Evolutionary conservation across 2,888 invertebrate genomes (phyloP), one percentile per base, ranked within the genome.

Genomic region (Lottia gigantea): DNA sequence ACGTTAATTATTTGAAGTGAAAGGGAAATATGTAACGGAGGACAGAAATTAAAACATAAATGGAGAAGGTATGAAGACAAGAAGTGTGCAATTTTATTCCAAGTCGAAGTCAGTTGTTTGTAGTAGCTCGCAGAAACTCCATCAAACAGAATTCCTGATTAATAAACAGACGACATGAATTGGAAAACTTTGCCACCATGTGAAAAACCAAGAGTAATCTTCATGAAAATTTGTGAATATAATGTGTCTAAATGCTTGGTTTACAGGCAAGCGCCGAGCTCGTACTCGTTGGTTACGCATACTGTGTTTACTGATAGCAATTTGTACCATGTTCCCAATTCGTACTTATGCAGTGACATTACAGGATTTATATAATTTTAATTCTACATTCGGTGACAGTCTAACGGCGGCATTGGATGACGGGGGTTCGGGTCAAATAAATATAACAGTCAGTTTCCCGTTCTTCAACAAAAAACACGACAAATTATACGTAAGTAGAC

Each of bases 401-500:
- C 31, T 40, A 49, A 79, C 79, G 12, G 73, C 71, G 7, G 19
- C 16, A 4, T 55, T 68, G 7, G 80, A 80, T 64, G 80, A 80
- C 64, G 80, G 80, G 31, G 77, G 80, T 12, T 80, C 80, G 7
- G 75, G 74, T 14, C 73, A 64, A 65, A 76, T 80, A 64, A 66
- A 46, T 65, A 69, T 80, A 26, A 65, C 62, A 40, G 65, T 74
- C 62, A 68, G 69, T 19, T 78, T 76, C 66, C 74, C 76, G 14
- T 78, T 78, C 72, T 78, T 78, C 64, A 77, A 74, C 71, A 73
- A 64, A 62, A 70, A 64, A 40, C 74, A 77, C 64, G 70, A 74
- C 69, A 74, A 71, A 72, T 69, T 80, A 62, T 80, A 71, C 71
- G 80, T 80, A 73, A 78, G 80, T 80, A 80, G 8, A 68, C 23